phyloP scores from a whole-genome alignment of 2,113 vertebrate genomes.

The Sakesphorus luctuosus region DNA sequence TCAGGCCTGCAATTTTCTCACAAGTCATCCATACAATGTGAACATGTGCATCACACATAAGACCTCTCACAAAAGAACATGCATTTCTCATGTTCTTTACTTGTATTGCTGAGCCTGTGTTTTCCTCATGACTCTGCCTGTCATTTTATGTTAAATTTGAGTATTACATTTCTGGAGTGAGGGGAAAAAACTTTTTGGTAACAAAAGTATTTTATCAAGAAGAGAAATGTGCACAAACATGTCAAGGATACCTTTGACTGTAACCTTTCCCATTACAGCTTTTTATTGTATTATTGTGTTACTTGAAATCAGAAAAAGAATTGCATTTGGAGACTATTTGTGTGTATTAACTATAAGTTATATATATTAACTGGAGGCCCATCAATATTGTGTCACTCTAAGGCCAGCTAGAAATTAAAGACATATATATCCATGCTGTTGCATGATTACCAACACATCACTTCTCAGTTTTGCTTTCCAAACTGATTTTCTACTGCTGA shows the following conservation, averaged over 20 bases:
- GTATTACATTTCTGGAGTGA: neutral
- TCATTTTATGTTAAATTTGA: neutral
- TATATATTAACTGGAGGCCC: constrained; percentile 2
- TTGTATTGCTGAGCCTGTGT: neutral
- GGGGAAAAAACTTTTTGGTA: neutral
- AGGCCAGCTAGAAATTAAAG: neutral
- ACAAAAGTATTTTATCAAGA: neutral
- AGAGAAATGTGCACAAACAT: neutral
- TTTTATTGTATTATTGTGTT: neutral
- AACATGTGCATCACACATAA: neutral
- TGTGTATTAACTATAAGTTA: neutral
- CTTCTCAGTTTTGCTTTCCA: neutral
- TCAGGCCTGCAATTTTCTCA: neutral
- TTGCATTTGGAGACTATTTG: neutral
- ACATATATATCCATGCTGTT: neutral
- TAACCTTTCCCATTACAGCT: neutral
- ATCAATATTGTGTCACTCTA: neutral
- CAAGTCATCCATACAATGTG: neutral
- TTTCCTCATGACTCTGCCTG: neutral
- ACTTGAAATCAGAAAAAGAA: neutral
- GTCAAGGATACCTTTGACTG: neutral
- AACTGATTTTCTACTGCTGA: neutral
- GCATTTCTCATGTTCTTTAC: neutral
- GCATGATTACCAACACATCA: neutral
- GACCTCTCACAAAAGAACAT: rapidly evolving